Base-by-base conservation (phyloP, 2,888 invertebrate genomes). In the Ormyrus thymus region DNA sequence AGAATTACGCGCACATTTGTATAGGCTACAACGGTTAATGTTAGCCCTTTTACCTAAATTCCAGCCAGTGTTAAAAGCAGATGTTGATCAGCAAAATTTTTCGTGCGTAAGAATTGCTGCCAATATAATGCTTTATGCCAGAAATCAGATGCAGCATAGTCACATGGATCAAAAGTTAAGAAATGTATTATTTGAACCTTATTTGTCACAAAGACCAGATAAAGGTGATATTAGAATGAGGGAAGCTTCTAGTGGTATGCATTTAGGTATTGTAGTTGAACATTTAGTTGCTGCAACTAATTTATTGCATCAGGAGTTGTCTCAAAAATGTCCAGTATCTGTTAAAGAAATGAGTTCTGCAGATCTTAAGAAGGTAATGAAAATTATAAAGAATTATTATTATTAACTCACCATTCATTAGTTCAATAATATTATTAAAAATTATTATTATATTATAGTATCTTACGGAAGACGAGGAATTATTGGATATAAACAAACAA, bases 31-130 rank as follows among this genome's bases (percentile, higher is more conserved):
- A 86, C 93, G 93, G 82, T 91, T 96, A 58, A 94, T 96, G 94
- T 89, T 97, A 76, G 93, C 94, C 0, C 91, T 97, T 70, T 91
- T 97, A 81, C 93, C 95, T 5, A 92, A 95, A 80, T 97, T 96
- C 87, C 82, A 84, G 68, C 84, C 78, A 45, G 81, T 83, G 48
- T 80, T 79, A n/a, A 82, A 85, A 55, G 83, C 78, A 9, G 84
- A 86, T 56, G 82, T 81, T 1, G 83, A 86, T 55, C 83, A 87
- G 7, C 85, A 86, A 56, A 85, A 87, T 81, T 89, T 86, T 13
- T 87, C 85, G 6, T 84, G 82, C 9, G 83, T 88, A 29, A 92
- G 95, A 91, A 94, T 95, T 70, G 92, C 94, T 6, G 93, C 94
- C 56, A 95, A 96, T 90, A 90, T 96, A 45, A 89, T 95, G 55